These are phyloP conservation scores for Caenorhabditis tropicalis DNA, from an alignment of 1,140 invertebrate species.

Conservation along the genomic window DNA sequence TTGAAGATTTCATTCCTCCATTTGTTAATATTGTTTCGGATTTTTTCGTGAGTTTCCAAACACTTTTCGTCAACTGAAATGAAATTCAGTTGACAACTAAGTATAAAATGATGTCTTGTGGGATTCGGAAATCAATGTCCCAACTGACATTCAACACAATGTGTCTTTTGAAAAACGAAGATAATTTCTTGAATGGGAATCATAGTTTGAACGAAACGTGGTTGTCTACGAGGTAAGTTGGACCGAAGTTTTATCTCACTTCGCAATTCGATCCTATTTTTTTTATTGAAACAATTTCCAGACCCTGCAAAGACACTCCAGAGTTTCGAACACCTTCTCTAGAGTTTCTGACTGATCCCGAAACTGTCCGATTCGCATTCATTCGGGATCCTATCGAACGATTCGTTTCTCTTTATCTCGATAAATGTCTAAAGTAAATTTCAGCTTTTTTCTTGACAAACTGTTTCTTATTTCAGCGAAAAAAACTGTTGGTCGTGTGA, in stretches of 20 bases:
- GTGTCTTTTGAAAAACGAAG: background rate
- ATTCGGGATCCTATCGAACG: constrained; percentile 6
- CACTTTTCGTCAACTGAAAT: background rate
- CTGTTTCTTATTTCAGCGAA: background rate
- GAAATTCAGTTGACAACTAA: background rate
- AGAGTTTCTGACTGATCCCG: background rate
- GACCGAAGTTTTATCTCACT: background rate
- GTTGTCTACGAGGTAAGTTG: background rate
- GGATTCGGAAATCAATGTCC: constrained; percentile 16
- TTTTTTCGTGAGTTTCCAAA: background rate
- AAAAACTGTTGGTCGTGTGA: background rate
- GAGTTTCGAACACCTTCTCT: background rate
- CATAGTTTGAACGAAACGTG: constrained; percentile 34
- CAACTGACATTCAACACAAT: background rate
- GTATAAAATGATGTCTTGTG: constrained; percentile 19
- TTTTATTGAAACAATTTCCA: background rate
- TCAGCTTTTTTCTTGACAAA: background rate
- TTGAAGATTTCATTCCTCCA: background rate
- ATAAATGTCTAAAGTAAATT: constrained; percentile 2
- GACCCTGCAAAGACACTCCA: background rate
- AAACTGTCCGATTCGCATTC: background rate
- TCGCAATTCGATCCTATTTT: background rate
- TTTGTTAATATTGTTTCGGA: background rate
- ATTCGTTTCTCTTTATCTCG: background rate
- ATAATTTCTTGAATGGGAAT: background rate